Evolutionary conservation across 2,888 invertebrate genomes (phyloP), one percentile per base, ranked within the genome.

Genomic region (Nasonia oneida): DNA sequence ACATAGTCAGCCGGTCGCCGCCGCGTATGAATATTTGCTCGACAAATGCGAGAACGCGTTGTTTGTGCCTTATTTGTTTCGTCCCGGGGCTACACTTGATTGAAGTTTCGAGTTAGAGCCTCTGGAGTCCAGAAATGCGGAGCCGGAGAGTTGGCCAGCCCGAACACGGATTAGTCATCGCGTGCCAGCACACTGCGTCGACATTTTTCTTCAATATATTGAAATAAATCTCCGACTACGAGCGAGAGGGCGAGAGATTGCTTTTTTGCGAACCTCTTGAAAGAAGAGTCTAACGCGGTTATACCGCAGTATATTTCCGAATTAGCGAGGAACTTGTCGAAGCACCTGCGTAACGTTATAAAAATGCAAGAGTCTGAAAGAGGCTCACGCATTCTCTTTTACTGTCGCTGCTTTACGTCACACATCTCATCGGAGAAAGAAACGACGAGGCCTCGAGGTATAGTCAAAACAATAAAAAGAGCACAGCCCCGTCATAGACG

Each of bases 41-140:
- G 67, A 67, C 67, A 67, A 67, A 67, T 67, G 67, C 29, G 12
- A 47, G 47, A 67, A 67, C 29, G 67, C 67, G 29, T 33, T 29
- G 67, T 33, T 67, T 29, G 67, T 29, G 29, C 67, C 33, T 29
- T 29, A 33, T 67, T 29, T 29, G 29, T 29, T 67, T 29, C 67
- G 67, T 33, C 67, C 67, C 33, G 29, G 67, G 15, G 67, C 67
- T 67, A 3, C 2, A 18, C 67, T 67, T 29, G 29, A 33, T 67
- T 29, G 14, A 67, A 67, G 29, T 33, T 67, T 15, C 67, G 33
- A 67, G 67, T 67, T 67, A 61, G 23, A 61, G 23, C 23, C 53
- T 3, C 53, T 53, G n/a, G 57, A 61, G 57, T 10, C 57, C 57
- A 57, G 57, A 57, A 57, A 57, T 57, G n/a, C n/a, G n/a, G 57